These are phyloP conservation scores for Sciaenops ocellatus DNA, from an alignment of 2,797 vertebrate genomes.

Conservation along the genomic window DNA sequence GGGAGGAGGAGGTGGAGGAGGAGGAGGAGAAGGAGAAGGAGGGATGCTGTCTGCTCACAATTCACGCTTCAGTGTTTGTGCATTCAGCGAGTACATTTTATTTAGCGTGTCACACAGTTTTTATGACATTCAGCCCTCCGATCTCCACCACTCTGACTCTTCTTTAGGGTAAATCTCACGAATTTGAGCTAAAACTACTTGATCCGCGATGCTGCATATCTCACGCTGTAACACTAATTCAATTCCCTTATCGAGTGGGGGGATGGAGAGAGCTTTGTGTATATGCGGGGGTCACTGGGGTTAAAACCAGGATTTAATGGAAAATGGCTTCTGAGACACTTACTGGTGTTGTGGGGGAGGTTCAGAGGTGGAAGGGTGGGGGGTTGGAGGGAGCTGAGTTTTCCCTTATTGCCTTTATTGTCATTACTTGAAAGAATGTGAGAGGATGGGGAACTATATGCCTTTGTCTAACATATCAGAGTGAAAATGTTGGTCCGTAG, in stretches of 20 bases:
- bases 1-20: slow-evolving; percentile 3
- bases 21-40: slow-evolving; percentile 7
- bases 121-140: slow-evolving; percentile 17
- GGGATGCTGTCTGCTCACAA: slow-evolving; percentile 26
- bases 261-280: slow-evolving; percentile 51
- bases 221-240: slow-evolving; percentile 55
- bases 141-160: slow-evolving; percentile 8
- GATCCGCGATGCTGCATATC: slow-evolving; percentile 36
- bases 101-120: slow-evolving; percentile 22
- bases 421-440: slow-evolving; percentile 40
- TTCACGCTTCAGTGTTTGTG: slow-evolving; percentile 50
- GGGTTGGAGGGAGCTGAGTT: background rate
- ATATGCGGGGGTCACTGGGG: slow-evolving; percentile 58
- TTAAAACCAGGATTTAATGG: slow-evolving; percentile 76
- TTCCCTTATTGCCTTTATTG: slow-evolving; percentile 39
- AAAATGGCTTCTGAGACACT: slow-evolving; percentile 65
- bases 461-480: background rate
- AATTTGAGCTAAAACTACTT: slow-evolving; percentile 35
- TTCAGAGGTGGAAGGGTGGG: background rate
- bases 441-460: background rate
- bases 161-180: slow-evolving; percentile 24
- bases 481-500: background rate
- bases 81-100: slow-evolving; percentile 32
- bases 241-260: slow-evolving; percentile 57
- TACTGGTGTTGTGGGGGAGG: slow-evolving; percentile 67